Evolutionary conservation across 2,888 invertebrate species (phyloP).

Genomic region (Spodoptera exigua): DNA sequence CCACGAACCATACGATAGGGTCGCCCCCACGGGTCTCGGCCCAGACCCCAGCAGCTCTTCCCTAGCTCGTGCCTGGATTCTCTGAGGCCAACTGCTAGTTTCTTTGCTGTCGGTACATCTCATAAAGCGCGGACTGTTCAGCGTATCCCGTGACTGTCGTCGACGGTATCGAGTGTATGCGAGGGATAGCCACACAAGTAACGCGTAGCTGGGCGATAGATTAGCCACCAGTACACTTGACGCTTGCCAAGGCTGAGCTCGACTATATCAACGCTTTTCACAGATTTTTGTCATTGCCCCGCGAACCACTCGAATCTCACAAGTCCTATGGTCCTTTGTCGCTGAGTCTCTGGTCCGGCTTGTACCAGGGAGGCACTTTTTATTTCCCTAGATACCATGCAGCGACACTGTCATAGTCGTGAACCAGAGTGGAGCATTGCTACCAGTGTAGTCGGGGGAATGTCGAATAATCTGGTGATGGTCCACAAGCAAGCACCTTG

Average conservation of each 20-base stretch:
- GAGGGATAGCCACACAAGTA: neutral
- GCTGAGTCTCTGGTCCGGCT: neutral
- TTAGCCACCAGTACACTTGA: neutral
- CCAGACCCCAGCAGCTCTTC: neutral
- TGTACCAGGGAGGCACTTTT: neutral
- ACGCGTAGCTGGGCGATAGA: neutral
- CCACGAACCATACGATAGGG: neutral
- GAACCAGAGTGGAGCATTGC: too few species aligned
- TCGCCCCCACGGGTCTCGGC: neutral
- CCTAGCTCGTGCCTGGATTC: neutral
- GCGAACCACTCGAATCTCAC: neutral
- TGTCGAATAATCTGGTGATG: too few species aligned
- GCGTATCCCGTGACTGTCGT: too few species aligned
- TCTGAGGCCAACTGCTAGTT: neutral
- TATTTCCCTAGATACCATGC: too few species aligned
- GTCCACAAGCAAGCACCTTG: too few species aligned
- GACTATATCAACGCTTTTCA: neutral
- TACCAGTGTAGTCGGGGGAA: too few species aligned
- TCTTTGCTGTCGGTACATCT: neutral
- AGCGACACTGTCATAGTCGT: too few species aligned
- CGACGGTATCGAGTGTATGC: too few species aligned
- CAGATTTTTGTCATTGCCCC: conserved; percentile 1
- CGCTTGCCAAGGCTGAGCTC: neutral
- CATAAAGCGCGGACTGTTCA: too few species aligned
- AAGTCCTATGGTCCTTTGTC: neutral